Evolutionary conservation across 2,797 vertebrate species (phyloP), one percentile per base, ranked within the genome.

Genomic region (Chloroceryle inda): DNA sequence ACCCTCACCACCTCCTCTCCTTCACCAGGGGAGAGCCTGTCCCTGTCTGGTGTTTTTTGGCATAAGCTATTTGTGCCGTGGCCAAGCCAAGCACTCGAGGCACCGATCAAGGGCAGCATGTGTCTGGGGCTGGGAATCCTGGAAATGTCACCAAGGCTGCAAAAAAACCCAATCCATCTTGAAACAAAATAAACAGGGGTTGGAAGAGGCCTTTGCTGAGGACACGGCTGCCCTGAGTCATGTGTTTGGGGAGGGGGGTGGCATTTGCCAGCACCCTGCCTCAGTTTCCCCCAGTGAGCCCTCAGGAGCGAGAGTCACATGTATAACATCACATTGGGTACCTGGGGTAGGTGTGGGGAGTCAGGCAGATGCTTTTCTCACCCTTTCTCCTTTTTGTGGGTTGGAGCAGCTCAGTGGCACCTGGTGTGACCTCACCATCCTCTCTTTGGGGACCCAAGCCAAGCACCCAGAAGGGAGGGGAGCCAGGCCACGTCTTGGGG

Each of bases 81-180:
- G 96, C 94, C 96, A 96, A 95, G 81, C 63, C 67, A 94, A 96
- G 81, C 71, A 81, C 71, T 85, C 59, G 45, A 91, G 87, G 87
- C 81, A 37, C 95, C 82, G 0, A 75, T 96, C 96, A 97, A 95
- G 96, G 96, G 63, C 94, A 82, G 63, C 0, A 0, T 10, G 38
- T 79, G 74, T 58, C 72, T 3, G 3, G 64, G 24, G 69, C 35
- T 3, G 8, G 45, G 55, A 47, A 76, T 44, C 84, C 78, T 85
- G 68, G 63, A 94, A 89, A 88, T 61, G 62, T 59, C 85, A 66
- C 33, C 92, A 94, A 95, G 95, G 92, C 81, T 88, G 59, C 10
- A 49, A 52, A 89, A 38, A 47, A 47, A 81, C 26, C 38, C 14
- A 24, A 47, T 3, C 35, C 27, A 13, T 24, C 23, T 67, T 61